Evolutionary conservation across 2,113 vertebrate genomes (phyloP).

Genomic region (Clarias macrocephalus): DNA sequence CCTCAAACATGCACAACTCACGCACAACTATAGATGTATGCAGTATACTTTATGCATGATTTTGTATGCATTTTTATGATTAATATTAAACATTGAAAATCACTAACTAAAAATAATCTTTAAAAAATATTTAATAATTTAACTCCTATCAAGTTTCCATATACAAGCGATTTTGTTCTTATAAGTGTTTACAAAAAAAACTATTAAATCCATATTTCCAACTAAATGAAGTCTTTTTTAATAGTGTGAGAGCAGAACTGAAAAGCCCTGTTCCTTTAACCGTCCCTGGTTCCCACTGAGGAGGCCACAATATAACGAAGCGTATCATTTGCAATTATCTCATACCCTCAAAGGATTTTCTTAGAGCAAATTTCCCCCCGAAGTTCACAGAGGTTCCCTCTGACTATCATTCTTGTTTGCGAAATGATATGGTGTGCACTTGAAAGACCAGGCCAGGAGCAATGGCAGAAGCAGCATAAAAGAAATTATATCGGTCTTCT

Average conservation of each 20-base stretch:
- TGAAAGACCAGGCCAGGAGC: slow-evolving; percentile 8
- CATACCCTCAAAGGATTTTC: slow-evolving; percentile 49
- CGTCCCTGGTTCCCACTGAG: slow-evolving; percentile 51
- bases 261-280: slow-evolving; percentile 46
- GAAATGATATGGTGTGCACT: slow-evolving; percentile 33
- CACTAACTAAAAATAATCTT: neutral
- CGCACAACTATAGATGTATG: neutral
- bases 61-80: neutral
- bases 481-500: neutral
- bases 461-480: slow-evolving; percentile 40
- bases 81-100: neutral
- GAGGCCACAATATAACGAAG: slow-evolving; percentile 55
- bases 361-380: slow-evolving; percentile 29
- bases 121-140: neutral
- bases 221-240: neutral
- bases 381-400: slow-evolving; percentile 42
- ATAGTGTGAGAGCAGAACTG: slow-evolving; percentile 19
- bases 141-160: neutral
- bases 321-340: slow-evolving; percentile 60
- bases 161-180: neutral
- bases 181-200: neutral
- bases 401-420: slow-evolving; percentile 36
- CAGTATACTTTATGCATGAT: neutral
- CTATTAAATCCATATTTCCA: slow-evolving; percentile 31
- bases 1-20: neutral